Evolutionary conservation across 2,888 invertebrate species (phyloP), one percentile per base, ranked within the genome.

Genomic region (Drosophila seclusa): DNA sequence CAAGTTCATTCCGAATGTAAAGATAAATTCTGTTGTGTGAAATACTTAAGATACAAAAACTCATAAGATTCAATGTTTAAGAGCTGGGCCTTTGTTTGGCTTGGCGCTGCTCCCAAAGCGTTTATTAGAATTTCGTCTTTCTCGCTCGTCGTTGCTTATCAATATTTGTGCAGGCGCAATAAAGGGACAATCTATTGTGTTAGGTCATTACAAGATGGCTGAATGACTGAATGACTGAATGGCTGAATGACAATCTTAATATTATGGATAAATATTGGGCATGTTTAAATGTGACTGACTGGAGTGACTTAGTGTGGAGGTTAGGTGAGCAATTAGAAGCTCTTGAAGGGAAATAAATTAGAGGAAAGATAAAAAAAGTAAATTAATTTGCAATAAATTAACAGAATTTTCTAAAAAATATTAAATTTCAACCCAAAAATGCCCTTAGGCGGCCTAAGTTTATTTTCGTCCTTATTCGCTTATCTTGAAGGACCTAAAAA

Each of bases 111-210:
- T n/a, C 48, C 42, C 62, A 54, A 64, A 45, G 38, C 58, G 64
- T 80, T 76, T 65, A 45, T 66, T 55, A 38, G 50, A 68, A 60
- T 67, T 62, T 45, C 24, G 21, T 45, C 45, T 68, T 65, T 38
- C 38, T 66, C 54, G n/a, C 27, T 13, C 4, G n/a, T 72, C 32
- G 31, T 10, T 48, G 57, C 68, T 78, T 78, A 78, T 80, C 78
- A 78, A 80, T 80, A 73, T 78, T 78, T 78, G 78, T 73, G 58
- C 80, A 78, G 80, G 45, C 58, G 62, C 65, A 79, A 82, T 84
- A 76, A 82, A 80, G 78, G 58, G 50, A 67, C 42, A 55, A 50
- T 66, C 62, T 63, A 61, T 77, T 79, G 80, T 80, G 68, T 68
- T 62, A 61, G 80, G 64, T 71, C 72, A 59, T 57, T 61, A 55